Percentiles rank a stretch among this genome's conserved stretches.
phyloP scores from a whole-genome alignment of 2,888 invertebrate genomes.

The Ligdia adustata region DNA sequence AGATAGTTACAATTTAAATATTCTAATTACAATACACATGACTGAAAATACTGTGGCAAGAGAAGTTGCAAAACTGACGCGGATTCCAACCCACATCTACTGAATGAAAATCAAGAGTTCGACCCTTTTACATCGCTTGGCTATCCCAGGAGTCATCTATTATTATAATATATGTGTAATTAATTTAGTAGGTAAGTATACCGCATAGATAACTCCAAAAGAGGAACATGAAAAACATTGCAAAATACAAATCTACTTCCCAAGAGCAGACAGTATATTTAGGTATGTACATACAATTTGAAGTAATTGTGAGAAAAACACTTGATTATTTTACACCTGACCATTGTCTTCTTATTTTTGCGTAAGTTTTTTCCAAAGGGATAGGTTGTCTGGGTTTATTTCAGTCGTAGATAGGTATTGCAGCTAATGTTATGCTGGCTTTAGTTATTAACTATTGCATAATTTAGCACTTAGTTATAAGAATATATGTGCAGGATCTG shows the following conservation, averaged over 20 bases:
- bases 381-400: constrained; percentile 6
- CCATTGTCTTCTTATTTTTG: constrained; percentile 15
- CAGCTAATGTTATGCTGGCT: background rate
- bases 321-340: constrained; percentile 7
- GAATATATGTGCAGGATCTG: background rate
- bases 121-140: no score
- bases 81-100: no score
- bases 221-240: no score
- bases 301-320: constrained; percentile 19
- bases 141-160: no score
- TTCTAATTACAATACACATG: no score
- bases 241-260: constrained; percentile 1
- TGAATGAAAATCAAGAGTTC: no score
- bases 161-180: no score
- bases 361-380: constrained; percentile 22
- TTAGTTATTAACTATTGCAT: constrained; percentile 6
- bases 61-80: no score
- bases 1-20: no score
- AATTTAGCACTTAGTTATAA: background rate
- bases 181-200: no score
- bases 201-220: no score
- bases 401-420: background rate
- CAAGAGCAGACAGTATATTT: background rate
- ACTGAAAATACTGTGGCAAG: no score
- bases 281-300: constrained; percentile 5